These are phyloP conservation scores for Drosophila baimaii DNA, from an alignment of 1,140 invertebrate species.

Conservation along the genomic window DNA sequence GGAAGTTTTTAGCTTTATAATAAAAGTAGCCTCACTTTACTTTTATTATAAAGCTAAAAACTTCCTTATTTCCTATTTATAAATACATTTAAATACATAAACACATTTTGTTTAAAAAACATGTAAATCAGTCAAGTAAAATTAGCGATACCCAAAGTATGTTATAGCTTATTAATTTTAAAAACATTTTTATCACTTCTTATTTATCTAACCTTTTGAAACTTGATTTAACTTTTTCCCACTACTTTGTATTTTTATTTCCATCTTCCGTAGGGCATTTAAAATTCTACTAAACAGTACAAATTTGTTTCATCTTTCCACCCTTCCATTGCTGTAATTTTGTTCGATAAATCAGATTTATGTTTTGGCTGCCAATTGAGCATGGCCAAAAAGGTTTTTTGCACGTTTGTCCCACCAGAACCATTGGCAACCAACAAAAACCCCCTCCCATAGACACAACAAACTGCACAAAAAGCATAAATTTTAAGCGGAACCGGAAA, in stretches of 20 bases:
- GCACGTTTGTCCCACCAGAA: slow-evolving; percentile 28
- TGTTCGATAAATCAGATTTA: slow-evolving; percentile 66
- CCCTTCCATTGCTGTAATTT: slow-evolving; percentile 46
- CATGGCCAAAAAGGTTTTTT: slow-evolving; percentile 22
- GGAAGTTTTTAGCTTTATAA: background rate
- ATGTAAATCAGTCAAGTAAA: too few relatives aligned
- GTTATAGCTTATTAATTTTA: too few relatives aligned
- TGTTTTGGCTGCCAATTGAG: slow-evolving; percentile 21
- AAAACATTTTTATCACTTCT: too few relatives aligned
- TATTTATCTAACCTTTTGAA: too few relatives aligned
- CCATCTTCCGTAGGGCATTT: slow-evolving; percentile 4
- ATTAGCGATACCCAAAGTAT: too few relatives aligned
- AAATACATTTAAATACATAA: too few relatives aligned
- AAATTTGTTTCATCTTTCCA: too few relatives aligned
- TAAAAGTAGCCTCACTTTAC: too few relatives aligned
- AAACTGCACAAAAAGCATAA: slow-evolving; percentile 5
- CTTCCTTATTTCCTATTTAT: too few relatives aligned
- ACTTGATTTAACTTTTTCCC: too few relatives aligned
- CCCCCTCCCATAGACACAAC: background rate
- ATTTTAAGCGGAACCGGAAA: slow-evolving; percentile 66
- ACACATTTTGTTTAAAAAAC: too few relatives aligned
- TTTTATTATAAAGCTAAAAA: too few relatives aligned
- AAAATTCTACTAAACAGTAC: background rate
- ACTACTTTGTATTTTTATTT: background rate
- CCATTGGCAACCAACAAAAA: slow-evolving; percentile 21